A percentile compares a stretch with the other conserved stretches of the same genome.
These are phyloP conservation scores for Drosophila serrata DNA, from an alignment of 1,140 invertebrate genomes.

Conservation along the genomic window DNA sequence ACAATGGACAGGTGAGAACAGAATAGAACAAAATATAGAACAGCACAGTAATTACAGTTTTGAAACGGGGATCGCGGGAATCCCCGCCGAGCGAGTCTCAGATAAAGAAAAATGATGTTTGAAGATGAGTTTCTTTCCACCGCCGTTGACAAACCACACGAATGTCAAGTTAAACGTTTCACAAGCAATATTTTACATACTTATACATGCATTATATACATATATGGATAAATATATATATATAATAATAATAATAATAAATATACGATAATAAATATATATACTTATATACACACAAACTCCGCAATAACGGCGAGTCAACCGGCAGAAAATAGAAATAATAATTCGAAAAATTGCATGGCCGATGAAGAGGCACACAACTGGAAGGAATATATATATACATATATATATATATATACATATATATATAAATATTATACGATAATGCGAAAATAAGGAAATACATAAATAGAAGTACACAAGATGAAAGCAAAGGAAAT, in stretches of 20 bases:
- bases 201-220: constrained; percentile 62
- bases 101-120: constrained; percentile 4
- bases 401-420: too few relatives aligned
- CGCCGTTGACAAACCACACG: constrained; percentile 54
- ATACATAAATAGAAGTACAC: constrained; percentile 7
- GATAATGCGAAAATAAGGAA: constrained; percentile 26
- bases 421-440: background rate
- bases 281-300: constrained; percentile 48
- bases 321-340: constrained; percentile 27
- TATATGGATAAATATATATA: constrained; percentile 42
- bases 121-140: constrained; percentile 44
- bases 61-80: background rate
- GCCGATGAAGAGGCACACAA: background rate
- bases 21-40: constrained; percentile 19
- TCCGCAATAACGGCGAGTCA: constrained; percentile 41
- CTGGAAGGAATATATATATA: constrained; percentile 8
- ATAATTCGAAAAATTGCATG: constrained; percentile 24
- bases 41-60: constrained; percentile 12
- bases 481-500: constrained; percentile 7
- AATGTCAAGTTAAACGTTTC: constrained; percentile 82
- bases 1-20: constrained; percentile 33
- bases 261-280: constrained; percentile 49
- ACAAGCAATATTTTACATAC: constrained; percentile 82
- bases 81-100: background rate
- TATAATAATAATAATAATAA: constrained; percentile 27